phyloP scores from a whole-genome alignment of 1,140 invertebrate species.

The Oscheius sp. region DNA sequence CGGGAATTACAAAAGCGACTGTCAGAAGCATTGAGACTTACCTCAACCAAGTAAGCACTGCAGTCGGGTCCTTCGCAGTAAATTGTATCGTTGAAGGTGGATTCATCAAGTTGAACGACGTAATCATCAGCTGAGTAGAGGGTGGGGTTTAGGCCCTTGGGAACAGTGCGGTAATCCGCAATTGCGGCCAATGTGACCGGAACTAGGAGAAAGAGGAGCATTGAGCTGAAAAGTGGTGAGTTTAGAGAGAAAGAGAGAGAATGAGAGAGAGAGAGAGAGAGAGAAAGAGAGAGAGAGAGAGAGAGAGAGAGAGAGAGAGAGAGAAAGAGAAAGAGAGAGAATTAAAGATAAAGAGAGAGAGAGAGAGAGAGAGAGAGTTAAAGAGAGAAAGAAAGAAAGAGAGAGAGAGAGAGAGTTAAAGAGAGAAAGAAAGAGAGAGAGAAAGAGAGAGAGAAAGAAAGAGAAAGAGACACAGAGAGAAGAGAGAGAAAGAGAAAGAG shows the following conservation, averaged over 20 bases:
- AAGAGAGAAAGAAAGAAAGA: neutral
- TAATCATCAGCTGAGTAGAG: constrained; percentile 49
- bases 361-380: neutral
- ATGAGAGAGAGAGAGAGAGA: neutral
- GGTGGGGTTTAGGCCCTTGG: constrained; percentile 58
- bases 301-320: neutral
- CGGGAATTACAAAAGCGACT: too few species aligned
- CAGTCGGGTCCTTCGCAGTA: constrained; percentile 47
- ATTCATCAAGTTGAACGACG: constrained; percentile 57
- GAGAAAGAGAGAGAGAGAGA: neutral
- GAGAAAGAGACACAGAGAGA: too few species aligned
- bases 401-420: neutral
- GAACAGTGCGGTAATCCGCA: constrained; percentile 46
- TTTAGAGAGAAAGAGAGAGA: neutral
- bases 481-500: too few species aligned
- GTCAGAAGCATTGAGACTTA: too few species aligned
- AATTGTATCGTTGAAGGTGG: constrained; percentile 58
- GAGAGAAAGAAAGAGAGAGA: too few species aligned
- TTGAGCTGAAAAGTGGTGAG: neutral
- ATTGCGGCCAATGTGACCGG: constrained; percentile 26
- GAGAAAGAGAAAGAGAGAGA: neutral
- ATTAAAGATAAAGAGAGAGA: neutral
- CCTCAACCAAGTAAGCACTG: constrained; percentile 54
- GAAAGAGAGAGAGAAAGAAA: too few species aligned
- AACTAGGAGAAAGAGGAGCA: constrained; percentile 34